Conservation (phyloP, 1,140 invertebrate species). For the Aphaenogaster ashmeadi region DNA sequence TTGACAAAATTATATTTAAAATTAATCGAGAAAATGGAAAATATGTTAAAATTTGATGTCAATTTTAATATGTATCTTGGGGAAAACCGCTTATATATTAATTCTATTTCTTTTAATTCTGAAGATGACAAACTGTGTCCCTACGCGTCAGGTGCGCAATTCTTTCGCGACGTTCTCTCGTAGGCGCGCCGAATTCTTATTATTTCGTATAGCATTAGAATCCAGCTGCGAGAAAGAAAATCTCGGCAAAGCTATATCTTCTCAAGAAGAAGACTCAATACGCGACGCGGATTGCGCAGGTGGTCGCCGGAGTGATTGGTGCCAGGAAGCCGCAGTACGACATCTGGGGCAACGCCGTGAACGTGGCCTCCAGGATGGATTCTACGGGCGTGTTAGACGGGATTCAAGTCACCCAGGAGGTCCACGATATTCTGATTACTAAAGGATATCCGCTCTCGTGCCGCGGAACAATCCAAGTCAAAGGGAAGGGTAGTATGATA, state of each 20-base stretch:
- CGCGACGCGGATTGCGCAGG: constrained; percentile 47
- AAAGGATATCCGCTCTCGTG: constrained; percentile 93
- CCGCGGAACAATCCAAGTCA: constrained; percentile 95
- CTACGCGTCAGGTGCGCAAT: constrained; percentile 1
- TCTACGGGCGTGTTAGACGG: constrained; percentile 94
- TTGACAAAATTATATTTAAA: neutral
- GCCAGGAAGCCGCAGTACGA: constrained; percentile 97
- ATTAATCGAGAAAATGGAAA: neutral
- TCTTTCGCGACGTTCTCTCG: neutral
- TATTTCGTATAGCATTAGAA: neutral
- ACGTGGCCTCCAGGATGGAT: constrained; percentile 96
- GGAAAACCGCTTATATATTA: neutral
- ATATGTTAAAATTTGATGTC: neutral
- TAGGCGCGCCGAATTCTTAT: neutral
- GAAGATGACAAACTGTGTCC: neutral
- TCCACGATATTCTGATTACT: constrained; percentile 92
- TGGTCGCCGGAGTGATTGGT: constrained; percentile 98
- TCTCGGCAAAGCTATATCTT: neutral
- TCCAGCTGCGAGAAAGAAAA: constrained; percentile 11
- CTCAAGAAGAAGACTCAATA: neutral
- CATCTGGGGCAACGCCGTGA: constrained; percentile 98
- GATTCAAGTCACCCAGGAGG: constrained; percentile 96
- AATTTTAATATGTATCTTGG: neutral
- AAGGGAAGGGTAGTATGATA: constrained; percentile 98
- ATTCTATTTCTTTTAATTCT: neutral